Base-by-base conservation (phyloP, 2,113 vertebrate species). In the Rattus norvegicus region DNA sequence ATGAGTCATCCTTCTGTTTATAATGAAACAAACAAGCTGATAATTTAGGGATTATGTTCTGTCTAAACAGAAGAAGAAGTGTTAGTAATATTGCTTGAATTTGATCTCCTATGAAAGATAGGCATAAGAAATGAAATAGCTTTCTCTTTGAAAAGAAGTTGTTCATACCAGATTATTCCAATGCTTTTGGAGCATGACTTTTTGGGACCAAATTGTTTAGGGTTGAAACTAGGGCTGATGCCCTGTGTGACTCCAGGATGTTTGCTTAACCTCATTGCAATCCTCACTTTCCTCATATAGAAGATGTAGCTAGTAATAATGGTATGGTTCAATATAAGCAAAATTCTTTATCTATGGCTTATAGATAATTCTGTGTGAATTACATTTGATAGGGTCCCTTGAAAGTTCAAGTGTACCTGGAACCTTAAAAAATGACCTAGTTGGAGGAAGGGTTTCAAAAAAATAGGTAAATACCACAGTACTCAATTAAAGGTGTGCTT, bases 1-100 rank as follows among this genome's bases (percentile, higher is more conserved):
- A 52, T 19, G 67, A 77, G 17, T 86, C 56, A 30, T 33, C 16
- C 77, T 86, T 88, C 59, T 90, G 33, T 94, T 92, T 92, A 56
- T 72, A 94, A 24, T 81, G 67, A 36, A 90, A 69, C 11, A 87
- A 93, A 77, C 28, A 93, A 87, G 43, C 67, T 77, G 54, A 73
- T 87, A 79, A 84, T 95, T 90, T 79, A 90, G 83, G 54, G 77
- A 70, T 89, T 95, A 52, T 72, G 17, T 92, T 93, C 91, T 93
- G 26, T 39, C 26, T 92, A 28, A 67, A 83, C 17, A 73, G 28
- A 97, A 91, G 30, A 89, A 61, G 49, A 72, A 93, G 9, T 59
- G 1, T 87, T 80, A 96, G 2, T 54, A 73, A 33, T 75, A 65
- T 54, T 73, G 54, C 6, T n/a, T 77, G 72, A 95, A 84, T 91